These are phyloP conservation scores for Acronicta leporina DNA, from an alignment of 2,888 invertebrate species.

Conservation along the genomic window DNA sequence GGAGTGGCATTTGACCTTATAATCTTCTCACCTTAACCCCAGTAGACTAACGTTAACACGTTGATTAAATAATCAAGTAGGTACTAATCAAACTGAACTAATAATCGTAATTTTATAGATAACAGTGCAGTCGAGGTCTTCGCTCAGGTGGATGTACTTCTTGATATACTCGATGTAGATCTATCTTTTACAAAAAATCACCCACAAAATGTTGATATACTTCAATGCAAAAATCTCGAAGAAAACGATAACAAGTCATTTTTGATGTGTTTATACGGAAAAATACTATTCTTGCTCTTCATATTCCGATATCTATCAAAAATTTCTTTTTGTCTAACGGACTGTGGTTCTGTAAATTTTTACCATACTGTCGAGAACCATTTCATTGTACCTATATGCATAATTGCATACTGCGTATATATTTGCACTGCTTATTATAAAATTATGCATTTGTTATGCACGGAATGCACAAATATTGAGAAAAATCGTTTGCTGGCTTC, in stretches of 20 bases:
- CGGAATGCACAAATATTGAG: conserved; percentile 80
- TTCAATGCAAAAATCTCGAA: conserved; percentile 8
- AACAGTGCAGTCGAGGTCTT: conserved; percentile 68
- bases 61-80: conserved; percentile 59
- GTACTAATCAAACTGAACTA: conserved; percentile 63
- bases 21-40: conserved; percentile 59
- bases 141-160: conserved; percentile 59
- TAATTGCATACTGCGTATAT: conserved; percentile 70
- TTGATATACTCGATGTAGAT: conserved; percentile 39
- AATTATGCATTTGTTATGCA: conserved; percentile 78
- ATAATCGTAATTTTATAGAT: conserved; percentile 70
- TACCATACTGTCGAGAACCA: conserved; percentile 40
- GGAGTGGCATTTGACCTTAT: conserved; percentile 66
- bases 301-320: conserved; percentile 19
- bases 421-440: conserved; percentile 86
- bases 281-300: neutral
- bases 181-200: conserved; percentile 20
- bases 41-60: conserved; percentile 60
- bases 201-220: conserved; percentile 13
- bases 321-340: conserved; percentile 17
- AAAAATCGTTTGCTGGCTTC: conserved; percentile 82
- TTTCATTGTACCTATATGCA: conserved; percentile 53
- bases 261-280: conserved; percentile 22
- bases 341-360: conserved; percentile 16
- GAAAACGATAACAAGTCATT: conserved; percentile 25